phyloP scores from a whole-genome alignment of 2,888 invertebrate species.

The Tridacna crocea region DNA sequence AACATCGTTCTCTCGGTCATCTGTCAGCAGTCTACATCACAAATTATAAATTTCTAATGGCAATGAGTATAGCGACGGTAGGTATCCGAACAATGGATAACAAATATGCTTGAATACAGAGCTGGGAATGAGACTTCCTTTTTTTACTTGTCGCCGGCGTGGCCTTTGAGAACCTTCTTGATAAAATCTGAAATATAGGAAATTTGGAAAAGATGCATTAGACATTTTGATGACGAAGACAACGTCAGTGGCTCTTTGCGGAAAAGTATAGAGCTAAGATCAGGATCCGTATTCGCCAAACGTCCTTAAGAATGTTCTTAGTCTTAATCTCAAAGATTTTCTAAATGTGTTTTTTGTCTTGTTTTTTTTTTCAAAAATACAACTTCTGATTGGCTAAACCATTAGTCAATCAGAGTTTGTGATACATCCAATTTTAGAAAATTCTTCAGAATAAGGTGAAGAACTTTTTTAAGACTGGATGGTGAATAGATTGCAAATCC shows the following conservation, averaged over 20 bases:
- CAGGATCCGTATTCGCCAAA: too few relatives aligned
- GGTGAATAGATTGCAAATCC: too few relatives aligned
- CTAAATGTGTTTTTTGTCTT: too few relatives aligned
- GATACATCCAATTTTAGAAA: too few relatives aligned
- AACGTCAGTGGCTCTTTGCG: background rate
- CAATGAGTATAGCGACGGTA: background rate
- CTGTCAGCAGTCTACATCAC: background rate
- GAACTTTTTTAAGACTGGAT: too few relatives aligned
- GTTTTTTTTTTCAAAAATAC: too few relatives aligned
- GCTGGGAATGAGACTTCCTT: conserved; percentile 13
- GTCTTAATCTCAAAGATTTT: too few relatives aligned
- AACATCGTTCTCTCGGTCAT: background rate
- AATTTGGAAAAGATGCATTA: conserved; percentile 82
- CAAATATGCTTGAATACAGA: background rate
- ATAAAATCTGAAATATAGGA: conserved; percentile 93
- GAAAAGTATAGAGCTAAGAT: too few relatives aligned
- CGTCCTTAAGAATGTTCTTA: too few relatives aligned
- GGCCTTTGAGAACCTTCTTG: conserved; percentile 91
- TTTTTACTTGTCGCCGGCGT: conserved; percentile 34
- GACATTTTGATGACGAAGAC: background rate
- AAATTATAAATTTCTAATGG: background rate
- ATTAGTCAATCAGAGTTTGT: too few relatives aligned
- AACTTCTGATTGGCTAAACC: too few relatives aligned
- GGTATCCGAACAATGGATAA: background rate
- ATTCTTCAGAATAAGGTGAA: too few relatives aligned